A percentile compares a stretch with the other conserved stretches of the same genome.
phyloP scores from a whole-genome alignment of 1,140 invertebrate genomes.

The Teleopsis dalmanni region DNA sequence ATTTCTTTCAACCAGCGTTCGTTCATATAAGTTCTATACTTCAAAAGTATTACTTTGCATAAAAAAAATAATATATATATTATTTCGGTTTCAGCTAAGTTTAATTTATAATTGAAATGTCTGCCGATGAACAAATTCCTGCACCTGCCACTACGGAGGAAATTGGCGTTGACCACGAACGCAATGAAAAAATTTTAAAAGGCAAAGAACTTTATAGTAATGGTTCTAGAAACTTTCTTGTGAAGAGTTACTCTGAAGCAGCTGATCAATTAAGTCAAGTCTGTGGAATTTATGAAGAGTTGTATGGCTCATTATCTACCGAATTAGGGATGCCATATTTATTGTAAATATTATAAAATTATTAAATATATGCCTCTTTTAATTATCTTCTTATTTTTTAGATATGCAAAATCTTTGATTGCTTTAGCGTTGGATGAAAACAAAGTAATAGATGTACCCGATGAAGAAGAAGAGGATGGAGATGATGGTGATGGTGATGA shows the following conservation, averaged over 20 bases:
- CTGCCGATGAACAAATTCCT: constrained; percentile 35
- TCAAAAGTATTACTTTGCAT: too few species aligned
- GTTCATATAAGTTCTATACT: too few species aligned
- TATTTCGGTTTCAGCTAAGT: too few species aligned
- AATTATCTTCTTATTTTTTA: constrained; percentile 5
- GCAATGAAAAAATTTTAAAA: constrained; percentile 30
- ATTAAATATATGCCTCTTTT: neutral
- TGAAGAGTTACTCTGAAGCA: constrained; percentile 62
- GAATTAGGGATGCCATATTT: constrained; percentile 72
- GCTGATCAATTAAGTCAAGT: constrained; percentile 63
- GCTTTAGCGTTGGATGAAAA: constrained; percentile 65
- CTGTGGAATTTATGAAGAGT: constrained; percentile 54
- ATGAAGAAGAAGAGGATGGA: constrained; percentile 48
- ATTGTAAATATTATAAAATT: constrained; percentile 50
- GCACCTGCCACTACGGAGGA: constrained; percentile 23
- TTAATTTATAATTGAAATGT: too few species aligned
- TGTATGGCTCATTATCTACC: constrained; percentile 61
- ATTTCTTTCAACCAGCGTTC: too few species aligned
- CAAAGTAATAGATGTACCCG: constrained; percentile 59
- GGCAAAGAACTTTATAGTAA: constrained; percentile 50
- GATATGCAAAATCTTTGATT: constrained; percentile 54
- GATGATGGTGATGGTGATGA: constrained; percentile 43
- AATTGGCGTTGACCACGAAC: constrained; percentile 18
- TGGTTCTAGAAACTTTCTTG: constrained; percentile 64
- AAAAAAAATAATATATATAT: too few species aligned